These are phyloP conservation scores for Beris morrisii DNA, from an alignment of 2,888 invertebrate genomes.

Conservation along the genomic window DNA sequence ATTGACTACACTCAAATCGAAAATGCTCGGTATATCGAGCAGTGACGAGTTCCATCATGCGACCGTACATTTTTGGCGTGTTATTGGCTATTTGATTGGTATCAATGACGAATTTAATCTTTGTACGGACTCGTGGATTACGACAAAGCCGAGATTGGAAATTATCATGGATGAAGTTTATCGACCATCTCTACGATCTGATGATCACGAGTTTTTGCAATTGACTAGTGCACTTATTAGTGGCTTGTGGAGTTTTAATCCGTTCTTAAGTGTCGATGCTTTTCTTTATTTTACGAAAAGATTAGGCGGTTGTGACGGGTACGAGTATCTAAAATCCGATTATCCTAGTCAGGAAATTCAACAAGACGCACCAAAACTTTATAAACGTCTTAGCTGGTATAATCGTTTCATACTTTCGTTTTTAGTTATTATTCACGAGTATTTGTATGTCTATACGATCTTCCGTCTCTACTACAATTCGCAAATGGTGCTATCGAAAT, in stretches of 20 bases:
- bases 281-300: conserved; percentile 62
- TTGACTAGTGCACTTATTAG: conserved; percentile 67
- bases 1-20: conserved; percentile 65
- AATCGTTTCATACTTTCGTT: conserved; percentile 53
- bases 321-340: conserved; percentile 56
- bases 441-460: conserved; percentile 57
- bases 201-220: conserved; percentile 64
- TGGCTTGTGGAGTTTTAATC: conserved; percentile 71
- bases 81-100: conserved; percentile 79
- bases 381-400: conserved; percentile 58
- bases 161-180: conserved; percentile 63
- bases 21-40: conserved; percentile 66
- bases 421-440: conserved; percentile 49
- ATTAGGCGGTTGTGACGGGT: conserved; percentile 62
- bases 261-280: conserved; percentile 62
- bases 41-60: conserved; percentile 67
- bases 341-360: conserved; percentile 44
- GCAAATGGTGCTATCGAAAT: conserved; percentile 52
- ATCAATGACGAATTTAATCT: conserved; percentile 80
- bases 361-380: conserved; percentile 54
- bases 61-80: conserved; percentile 82
- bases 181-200: conserved; percentile 63
- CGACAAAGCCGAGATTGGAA: conserved; percentile 61
- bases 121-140: conserved; percentile 64
- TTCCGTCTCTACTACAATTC: conserved; percentile 66